Evolutionary conservation across 2,888 invertebrate species (phyloP).

Genomic region (Serripes groenlandicus): DNA sequence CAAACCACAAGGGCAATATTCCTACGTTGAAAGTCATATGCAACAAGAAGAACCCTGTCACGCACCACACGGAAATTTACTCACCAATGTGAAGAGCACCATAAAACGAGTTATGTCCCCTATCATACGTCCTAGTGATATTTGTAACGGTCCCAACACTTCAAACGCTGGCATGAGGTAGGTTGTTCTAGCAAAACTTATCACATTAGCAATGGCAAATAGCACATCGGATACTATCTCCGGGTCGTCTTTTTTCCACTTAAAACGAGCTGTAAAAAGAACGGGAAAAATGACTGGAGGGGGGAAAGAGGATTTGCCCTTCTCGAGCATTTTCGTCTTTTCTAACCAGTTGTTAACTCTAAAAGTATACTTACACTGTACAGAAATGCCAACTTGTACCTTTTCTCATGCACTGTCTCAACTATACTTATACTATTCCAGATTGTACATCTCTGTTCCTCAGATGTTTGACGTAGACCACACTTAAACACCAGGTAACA

Average conservation of each 20-base stretch:
- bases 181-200: slow-evolving; percentile 86
- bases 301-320: background rate
- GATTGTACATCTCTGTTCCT: no score
- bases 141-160: slow-evolving; percentile 86
- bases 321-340: no score
- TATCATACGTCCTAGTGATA: slow-evolving; percentile 86
- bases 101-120: slow-evolving; percentile 86
- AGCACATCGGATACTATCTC: slow-evolving; percentile 86
- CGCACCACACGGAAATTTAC: slow-evolving; percentile 56
- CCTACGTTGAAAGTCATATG: background rate
- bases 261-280: slow-evolving; percentile 83
- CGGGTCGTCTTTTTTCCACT: slow-evolving; percentile 86
- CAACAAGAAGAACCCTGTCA: background rate
- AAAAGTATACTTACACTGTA: no score
- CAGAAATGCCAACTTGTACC: no score
- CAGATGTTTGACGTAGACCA: no score
- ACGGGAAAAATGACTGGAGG: background rate
- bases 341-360: no score
- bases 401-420: no score
- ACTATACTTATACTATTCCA: no score
- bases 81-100: slow-evolving; percentile 86
- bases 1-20: no score
- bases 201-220: slow-evolving; percentile 86
- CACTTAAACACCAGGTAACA: no score
- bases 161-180: slow-evolving; percentile 87